Conservation (phyloP, 2,113 vertebrate species). For the Ptilonorhynchus violaceus region DNA sequence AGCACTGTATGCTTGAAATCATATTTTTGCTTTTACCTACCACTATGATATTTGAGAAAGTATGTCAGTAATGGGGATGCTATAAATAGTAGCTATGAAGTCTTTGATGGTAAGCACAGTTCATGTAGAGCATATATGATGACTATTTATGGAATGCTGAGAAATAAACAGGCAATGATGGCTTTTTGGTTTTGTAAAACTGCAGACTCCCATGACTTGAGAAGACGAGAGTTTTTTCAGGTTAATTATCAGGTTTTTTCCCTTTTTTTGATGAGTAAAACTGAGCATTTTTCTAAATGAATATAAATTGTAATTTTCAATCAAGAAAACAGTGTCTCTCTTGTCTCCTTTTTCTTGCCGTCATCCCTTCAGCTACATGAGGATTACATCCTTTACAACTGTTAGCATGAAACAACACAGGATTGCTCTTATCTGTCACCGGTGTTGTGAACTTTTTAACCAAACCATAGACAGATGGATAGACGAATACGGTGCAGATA, state of each 20-base stretch:
- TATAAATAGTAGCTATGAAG: not conserved
- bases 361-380: not conserved
- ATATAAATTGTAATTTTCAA: not conserved
- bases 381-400: not conserved
- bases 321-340: not conserved
- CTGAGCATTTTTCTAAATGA: not conserved
- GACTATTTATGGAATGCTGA: not conserved
- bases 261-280: not conserved
- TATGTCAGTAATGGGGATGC: not conserved
- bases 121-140: not conserved
- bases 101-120: not conserved
- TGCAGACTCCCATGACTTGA: not conserved
- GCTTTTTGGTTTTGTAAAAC: not conserved
- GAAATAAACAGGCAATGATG: not conserved
- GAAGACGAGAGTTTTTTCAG: not conserved
- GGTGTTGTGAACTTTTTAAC: conserved; percentile 3
- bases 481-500: not conserved
- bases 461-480: not conserved
- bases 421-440: conserved; percentile 8
- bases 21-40: not conserved
- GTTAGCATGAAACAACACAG: conserved; percentile 26
- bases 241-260: not conserved
- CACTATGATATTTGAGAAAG: not conserved
- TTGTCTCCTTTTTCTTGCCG: not conserved
- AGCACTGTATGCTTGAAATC: not conserved